Conservation (phyloP, 2,797 vertebrate species). For the Sebastes alutus region DNA sequence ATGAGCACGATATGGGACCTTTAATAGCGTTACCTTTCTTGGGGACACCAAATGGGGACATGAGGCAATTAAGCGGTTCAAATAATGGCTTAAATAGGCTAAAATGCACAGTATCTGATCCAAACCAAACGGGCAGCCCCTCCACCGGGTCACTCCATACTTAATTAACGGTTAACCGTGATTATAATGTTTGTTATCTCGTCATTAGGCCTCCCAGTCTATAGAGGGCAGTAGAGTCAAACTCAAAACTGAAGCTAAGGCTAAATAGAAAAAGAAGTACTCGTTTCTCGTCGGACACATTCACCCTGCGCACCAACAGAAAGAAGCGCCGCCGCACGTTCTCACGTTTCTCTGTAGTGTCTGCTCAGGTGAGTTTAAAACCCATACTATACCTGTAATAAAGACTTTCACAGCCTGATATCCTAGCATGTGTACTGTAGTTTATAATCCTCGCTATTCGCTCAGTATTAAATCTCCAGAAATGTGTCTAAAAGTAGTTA, state of each 20-base stretch:
- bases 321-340: slow-evolving; percentile 73
- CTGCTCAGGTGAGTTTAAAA: slow-evolving; percentile 59
- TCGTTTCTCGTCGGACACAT: slow-evolving; percentile 67
- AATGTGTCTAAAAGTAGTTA: not conserved
- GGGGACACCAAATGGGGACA: not conserved
- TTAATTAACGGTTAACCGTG: rapidly evolving
- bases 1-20: no score
- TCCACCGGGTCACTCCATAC: not conserved
- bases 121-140: not conserved
- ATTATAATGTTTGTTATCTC: rapidly evolving
- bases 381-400: rapidly evolving
- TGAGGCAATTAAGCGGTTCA: not conserved
- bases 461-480: rapidly evolving
- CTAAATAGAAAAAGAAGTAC: rapidly evolving
- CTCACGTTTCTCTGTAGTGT: slow-evolving; percentile 55
- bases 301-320: slow-evolving; percentile 40
- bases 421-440: rapidly evolving
- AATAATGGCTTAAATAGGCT: not conserved
- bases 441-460: rapidly evolving
- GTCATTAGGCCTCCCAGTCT: not conserved
- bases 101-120: not conserved
- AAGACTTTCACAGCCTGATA: rapidly evolving
- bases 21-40: not conserved
- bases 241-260: rapidly evolving
- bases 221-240: not conserved